Evolutionary conservation across 37 sponge, comb jelly and placozoan species (phyloP), one percentile per base, ranked within the genome.

Genomic region (Crambe crambe): DNA sequence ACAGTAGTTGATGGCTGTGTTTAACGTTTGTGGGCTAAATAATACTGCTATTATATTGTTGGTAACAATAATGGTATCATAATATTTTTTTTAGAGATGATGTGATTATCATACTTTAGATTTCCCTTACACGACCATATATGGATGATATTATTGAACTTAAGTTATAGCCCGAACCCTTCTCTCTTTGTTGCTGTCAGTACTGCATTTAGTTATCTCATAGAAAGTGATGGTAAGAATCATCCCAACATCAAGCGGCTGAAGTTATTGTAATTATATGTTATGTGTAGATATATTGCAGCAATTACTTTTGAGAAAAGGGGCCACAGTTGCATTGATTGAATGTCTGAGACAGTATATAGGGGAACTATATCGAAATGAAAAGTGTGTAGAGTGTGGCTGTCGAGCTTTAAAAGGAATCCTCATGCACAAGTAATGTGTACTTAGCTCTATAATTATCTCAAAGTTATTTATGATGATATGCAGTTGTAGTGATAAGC

Each of bases 311-410:
- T 37, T 79, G 47, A 34, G 72, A 20, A 86, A 73, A 73, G 86
- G 86, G 38, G 74, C 32, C 20, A 70, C 78, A 36, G 58, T 71
- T 58, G 72, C 40, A 4, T 23, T 77, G 54, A 37, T 85, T 15
- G 83, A 82, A 47, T 65, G 78, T 22, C 25, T 84, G 72, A 76
- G 85, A 36, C 40, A 68, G 58, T 84, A 68, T 51, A 39, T 80
- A 2, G 8, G 18, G 21, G 70, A 79, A 3, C 2, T 47, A 2
- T 35, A 58, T 29, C 71, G 35, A 8, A 72, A 73, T 37, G 76
- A 80, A 3, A 26, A 43, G 5, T 80, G 87, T 51, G 65, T 86
- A 25, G 74, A 79, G 60, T 86, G 66, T 65, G 87, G 87, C 76
- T 86, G 81, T 57, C 56, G 81, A 23, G 87, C 87, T n/a, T 80